These are phyloP conservation scores for Drosophila tanythrix DNA, from an alignment of 2,888 invertebrate species.

Conservation along the genomic window DNA sequence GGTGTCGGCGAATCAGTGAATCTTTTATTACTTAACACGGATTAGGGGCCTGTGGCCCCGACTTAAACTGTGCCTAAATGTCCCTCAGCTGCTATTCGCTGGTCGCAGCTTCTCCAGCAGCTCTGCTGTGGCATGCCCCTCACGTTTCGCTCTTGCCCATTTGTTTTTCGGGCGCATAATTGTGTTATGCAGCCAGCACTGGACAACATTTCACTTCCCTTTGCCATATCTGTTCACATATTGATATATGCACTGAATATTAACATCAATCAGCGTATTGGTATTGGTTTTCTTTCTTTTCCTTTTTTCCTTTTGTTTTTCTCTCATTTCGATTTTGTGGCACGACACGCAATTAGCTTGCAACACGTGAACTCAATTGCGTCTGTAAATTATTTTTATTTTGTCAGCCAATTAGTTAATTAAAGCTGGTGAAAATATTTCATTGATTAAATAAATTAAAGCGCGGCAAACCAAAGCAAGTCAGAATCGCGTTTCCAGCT, in stretches of 20 bases:
- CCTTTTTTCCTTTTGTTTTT: not conserved
- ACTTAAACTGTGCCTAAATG: slow-evolving; percentile 25
- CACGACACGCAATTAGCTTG: slow-evolving; percentile 48
- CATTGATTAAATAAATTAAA: slow-evolving; percentile 10
- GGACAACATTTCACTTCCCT: not conserved
- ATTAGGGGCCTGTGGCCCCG: slow-evolving; percentile 39
- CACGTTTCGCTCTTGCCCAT: slow-evolving; percentile 50
- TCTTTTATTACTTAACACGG: slow-evolving; percentile 73
- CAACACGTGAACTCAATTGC: slow-evolving; percentile 42
- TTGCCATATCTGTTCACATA: slow-evolving; percentile 22
- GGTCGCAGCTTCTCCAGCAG: not conserved
- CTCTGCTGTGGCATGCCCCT: slow-evolving; percentile 51
- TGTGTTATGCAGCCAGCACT: slow-evolving; percentile 61
- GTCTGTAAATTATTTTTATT: slow-evolving; percentile 13
- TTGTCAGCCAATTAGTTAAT: slow-evolving; percentile 69
- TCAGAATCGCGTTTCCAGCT: not conserved
- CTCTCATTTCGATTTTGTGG: slow-evolving; percentile 5
- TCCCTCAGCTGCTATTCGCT: slow-evolving; percentile 12
- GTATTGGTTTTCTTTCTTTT: slow-evolving; percentile 34
- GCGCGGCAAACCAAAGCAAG: not conserved
- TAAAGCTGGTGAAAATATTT: slow-evolving; percentile 45
- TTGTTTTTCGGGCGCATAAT: slow-evolving; percentile 54
- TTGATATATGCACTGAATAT: slow-evolving; percentile 51
- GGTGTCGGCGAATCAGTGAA: slow-evolving; percentile 40
- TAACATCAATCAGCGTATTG: slow-evolving; percentile 71